Conservation (phyloP, 2,888 invertebrate species). For the Cheilosia scutellata region DNA sequence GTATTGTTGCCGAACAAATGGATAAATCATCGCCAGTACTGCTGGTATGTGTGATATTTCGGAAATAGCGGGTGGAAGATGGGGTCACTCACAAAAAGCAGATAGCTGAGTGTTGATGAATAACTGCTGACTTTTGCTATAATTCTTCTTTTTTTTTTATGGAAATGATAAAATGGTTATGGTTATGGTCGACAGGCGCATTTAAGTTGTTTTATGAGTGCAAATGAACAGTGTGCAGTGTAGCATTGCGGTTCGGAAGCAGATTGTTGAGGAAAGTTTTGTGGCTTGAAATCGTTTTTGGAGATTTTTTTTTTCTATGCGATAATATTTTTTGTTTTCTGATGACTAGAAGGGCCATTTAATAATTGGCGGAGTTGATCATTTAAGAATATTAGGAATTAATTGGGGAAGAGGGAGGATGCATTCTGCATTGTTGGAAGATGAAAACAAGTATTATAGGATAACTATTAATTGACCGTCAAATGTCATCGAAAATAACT, state of each 20-base stretch:
- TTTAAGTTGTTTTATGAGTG: conserved; percentile 10
- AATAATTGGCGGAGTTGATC: too few relatives aligned
- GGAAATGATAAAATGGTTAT: conserved; percentile 24
- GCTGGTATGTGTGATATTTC: conserved; percentile 22
- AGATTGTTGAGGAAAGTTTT: conserved; percentile 56
- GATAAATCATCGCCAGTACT: conserved; percentile 57
- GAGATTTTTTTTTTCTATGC: conserved; percentile 30
- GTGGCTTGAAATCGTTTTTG: conserved; percentile 51
- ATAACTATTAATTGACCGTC: too few relatives aligned
- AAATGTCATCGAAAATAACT: too few relatives aligned
- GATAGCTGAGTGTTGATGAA: conserved; percentile 57
- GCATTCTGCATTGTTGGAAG: too few relatives aligned
- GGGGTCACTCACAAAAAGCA: conserved; percentile 29
- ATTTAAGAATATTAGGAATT: too few relatives aligned
- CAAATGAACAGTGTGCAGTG: conserved; percentile 7
- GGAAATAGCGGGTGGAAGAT: conserved; percentile 12
- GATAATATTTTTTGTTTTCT: neutral
- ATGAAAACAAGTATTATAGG: too few relatives aligned
- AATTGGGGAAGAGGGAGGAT: too few relatives aligned
- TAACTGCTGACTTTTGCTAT: conserved; percentile 60
- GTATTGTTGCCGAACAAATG: conserved; percentile 49
- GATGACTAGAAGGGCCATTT: too few relatives aligned
- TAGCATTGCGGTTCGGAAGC: conserved; percentile 43
- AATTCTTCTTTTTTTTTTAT: conserved; percentile 17
- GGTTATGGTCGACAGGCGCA: conserved; percentile 5